A percentile compares a stretch with the other conserved stretches of the same genome.
These are phyloP conservation scores for Xenopus petersii DNA, from an alignment of 2,797 vertebrate species.

Conservation along the genomic window DNA sequence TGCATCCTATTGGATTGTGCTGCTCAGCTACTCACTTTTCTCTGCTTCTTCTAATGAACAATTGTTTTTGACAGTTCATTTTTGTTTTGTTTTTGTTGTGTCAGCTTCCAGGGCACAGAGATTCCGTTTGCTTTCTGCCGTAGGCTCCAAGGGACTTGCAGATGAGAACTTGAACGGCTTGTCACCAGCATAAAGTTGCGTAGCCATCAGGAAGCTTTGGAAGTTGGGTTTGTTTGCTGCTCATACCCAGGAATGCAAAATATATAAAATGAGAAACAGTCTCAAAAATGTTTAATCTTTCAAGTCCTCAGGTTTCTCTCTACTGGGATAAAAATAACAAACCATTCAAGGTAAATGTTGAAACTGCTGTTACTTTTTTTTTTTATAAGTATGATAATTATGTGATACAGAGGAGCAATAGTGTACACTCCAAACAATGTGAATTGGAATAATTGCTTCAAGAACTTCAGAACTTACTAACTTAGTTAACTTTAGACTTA, in stretches of 20 bases:
- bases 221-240: slow-evolving; percentile 55
- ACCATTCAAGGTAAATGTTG: too few relatives aligned
- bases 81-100: slow-evolving; percentile 88
- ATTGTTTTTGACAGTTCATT: slow-evolving; percentile 98
- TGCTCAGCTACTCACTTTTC: slow-evolving; percentile 44
- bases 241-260: slow-evolving; percentile 22
- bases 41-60: slow-evolving; percentile 82
- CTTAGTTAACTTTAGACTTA: too few relatives aligned
- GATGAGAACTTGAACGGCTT: neutral
- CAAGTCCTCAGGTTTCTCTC: neutral
- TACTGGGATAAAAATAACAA: too few relatives aligned
- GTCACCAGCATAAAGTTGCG: slow-evolving; percentile 61
- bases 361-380: too few relatives aligned
- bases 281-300: neutral
- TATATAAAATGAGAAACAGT: neutral
- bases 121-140: slow-evolving; percentile 87
- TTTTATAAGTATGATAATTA: too few relatives aligned
- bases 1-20: too few relatives aligned
- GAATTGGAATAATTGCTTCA: too few relatives aligned
- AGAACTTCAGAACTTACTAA: too few relatives aligned
- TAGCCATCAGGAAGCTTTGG: slow-evolving; percentile 78
- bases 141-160: slow-evolving; percentile 56
- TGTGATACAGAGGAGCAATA: too few relatives aligned
- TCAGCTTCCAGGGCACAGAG: slow-evolving; percentile 84
- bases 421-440: too few relatives aligned